Evolutionary conservation across 1,140 invertebrate genomes (phyloP).

Genomic region (Brachionus plicatilis): DNA sequence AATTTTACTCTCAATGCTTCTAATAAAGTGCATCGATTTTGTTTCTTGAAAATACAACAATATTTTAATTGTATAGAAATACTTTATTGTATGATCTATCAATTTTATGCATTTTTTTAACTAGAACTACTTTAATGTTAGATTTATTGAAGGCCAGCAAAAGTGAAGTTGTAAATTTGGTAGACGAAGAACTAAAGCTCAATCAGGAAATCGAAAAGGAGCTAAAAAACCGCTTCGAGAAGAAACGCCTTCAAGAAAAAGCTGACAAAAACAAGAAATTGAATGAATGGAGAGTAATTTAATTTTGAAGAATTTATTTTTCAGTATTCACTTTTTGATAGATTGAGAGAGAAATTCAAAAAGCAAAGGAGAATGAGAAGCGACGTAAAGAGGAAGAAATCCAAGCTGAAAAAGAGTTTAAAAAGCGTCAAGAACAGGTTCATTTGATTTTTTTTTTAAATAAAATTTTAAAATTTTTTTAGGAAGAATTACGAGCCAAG

Average conservation of each 20-base stretch:
- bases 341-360: slow-evolving; percentile 53
- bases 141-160: background rate
- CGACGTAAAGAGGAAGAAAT: slow-evolving; percentile 45
- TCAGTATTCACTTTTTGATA: background rate
- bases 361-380: slow-evolving; percentile 48
- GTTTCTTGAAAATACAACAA: too few relatives aligned
- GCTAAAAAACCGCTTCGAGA: slow-evolving; percentile 42
- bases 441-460: background rate
- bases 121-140: background rate
- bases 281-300: slow-evolving; percentile 50
- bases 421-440: slow-evolving; percentile 49
- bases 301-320: too few relatives aligned
- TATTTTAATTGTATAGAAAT: background rate
- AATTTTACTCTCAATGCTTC: too few relatives aligned
- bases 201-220: slow-evolving; percentile 43
- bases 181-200: slow-evolving; percentile 34
- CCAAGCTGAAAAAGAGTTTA: slow-evolving; percentile 46
- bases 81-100: background rate
- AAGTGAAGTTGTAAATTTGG: slow-evolving; percentile 1
- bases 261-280: slow-evolving; percentile 46
- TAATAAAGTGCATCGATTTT: too few relatives aligned
- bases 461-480: background rate
- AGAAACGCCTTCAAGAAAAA: slow-evolving; percentile 46
- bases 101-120: background rate
- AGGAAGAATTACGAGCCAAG: slow-evolving; percentile 45